Evolutionary conservation across 2,888 invertebrate genomes (phyloP).

Genomic region (Agriopis marginaria): DNA sequence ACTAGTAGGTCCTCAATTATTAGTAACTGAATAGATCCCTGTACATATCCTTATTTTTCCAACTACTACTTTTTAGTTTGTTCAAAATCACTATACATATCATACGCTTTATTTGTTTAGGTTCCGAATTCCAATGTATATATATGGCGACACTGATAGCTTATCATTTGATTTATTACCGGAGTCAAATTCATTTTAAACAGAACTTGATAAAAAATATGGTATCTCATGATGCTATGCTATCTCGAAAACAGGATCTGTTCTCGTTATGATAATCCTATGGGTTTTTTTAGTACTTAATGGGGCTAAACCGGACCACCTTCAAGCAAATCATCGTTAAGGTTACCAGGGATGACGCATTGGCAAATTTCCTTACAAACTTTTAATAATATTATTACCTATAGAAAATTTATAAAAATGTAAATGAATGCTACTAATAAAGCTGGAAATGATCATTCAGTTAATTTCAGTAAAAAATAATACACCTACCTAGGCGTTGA

Average conservation of each 20-base stretch:
- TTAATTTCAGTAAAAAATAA: too few species aligned
- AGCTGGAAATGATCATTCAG: too few species aligned
- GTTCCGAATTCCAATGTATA: constrained; percentile 1
- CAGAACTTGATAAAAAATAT: background rate
- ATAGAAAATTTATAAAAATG: too few species aligned
- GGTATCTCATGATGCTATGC: background rate
- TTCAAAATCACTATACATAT: background rate
- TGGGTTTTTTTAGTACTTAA: constrained; percentile 6
- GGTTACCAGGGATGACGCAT: background rate
- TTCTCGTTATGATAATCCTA: constrained; percentile 27
- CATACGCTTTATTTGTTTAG: background rate
- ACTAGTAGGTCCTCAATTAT: too few species aligned
- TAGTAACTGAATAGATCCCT: too few species aligned
- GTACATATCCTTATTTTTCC: too few species aligned
- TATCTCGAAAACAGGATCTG: constrained; percentile 18
- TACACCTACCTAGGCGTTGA: too few species aligned
- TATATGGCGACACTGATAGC: background rate
- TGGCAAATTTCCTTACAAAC: background rate
- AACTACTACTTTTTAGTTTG: too few species aligned
- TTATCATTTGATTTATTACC: constrained; percentile 7
- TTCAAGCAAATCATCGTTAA: background rate
- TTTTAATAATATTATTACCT: too few species aligned
- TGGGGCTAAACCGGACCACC: constrained; percentile 2
- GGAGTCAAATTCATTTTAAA: background rate
- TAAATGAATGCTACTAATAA: too few species aligned